A percentile compares a stretch with the other conserved stretches of the same genome.
Conservation (phyloP, 2,113 vertebrate genomes). For the Microcebus murinus region DNA sequence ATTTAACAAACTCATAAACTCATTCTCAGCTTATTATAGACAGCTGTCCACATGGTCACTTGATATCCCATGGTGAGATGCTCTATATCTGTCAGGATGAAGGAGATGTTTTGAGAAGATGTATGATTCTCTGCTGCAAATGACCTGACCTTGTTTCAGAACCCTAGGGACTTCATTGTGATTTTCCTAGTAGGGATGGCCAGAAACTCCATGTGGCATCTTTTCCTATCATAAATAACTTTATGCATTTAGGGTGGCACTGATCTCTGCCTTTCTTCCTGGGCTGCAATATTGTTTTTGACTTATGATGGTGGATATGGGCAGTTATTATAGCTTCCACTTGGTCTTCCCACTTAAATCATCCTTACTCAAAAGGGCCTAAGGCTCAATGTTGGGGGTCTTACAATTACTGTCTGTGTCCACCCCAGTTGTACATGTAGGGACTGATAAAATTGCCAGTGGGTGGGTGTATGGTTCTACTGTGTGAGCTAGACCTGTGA, state of each 20-base stretch:
- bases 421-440: not conserved
- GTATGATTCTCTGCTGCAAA: not conserved
- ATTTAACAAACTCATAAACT: not conserved
- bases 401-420: not conserved
- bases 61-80: not conserved
- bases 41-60: not conserved
- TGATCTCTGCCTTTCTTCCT: not conserved
- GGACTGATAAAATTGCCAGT: no score
- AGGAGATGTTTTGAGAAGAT: not conserved
- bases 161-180: not conserved
- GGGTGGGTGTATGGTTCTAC: not conserved
- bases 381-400: not conserved
- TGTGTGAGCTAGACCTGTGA: not conserved
- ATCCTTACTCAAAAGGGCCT: not conserved
- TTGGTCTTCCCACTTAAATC: not conserved
- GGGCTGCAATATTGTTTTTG: not conserved
- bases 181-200: not conserved
- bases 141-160: not conserved
- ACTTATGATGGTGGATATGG: not conserved
- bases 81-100: not conserved
- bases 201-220: not conserved
- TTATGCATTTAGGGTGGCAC: not conserved
- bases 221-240: not conserved
- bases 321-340: not conserved
- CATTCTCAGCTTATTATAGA: not conserved